Evolutionary conservation across 2,888 invertebrate genomes (phyloP).

Genomic region (Leptinotarsa haldemani): DNA sequence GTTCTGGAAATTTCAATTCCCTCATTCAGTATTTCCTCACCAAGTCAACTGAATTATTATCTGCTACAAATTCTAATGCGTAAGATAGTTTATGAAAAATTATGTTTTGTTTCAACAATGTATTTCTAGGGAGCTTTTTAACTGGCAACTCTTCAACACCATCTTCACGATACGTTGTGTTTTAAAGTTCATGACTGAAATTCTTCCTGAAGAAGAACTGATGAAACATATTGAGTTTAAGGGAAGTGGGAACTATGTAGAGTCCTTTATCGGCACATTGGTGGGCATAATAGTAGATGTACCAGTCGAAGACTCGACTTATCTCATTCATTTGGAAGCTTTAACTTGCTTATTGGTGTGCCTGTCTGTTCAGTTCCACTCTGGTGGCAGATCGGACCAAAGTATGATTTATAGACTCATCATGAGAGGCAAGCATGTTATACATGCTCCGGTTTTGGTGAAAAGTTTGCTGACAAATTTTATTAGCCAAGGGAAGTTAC

Average conservation of each 20-base stretch:
- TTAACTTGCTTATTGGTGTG: conserved; percentile 87
- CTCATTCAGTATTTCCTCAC: conserved; percentile 88
- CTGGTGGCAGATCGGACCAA: conserved; percentile 73
- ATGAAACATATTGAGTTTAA: conserved; percentile 82
- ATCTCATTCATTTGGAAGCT: conserved; percentile 87
- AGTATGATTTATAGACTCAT: conserved; percentile 78
- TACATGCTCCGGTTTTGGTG: conserved; percentile 82
- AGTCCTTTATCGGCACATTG: conserved; percentile 80
- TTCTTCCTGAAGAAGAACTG: conserved; percentile 88
- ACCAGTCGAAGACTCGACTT: conserved; percentile 85
- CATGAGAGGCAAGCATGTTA: conserved; percentile 77
- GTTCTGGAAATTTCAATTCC: conserved; percentile 90
- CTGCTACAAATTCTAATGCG: conserved; percentile 91
- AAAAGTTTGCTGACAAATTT: conserved; percentile 84
- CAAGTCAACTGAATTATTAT: conserved; percentile 84
- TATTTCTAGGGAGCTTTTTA: conserved; percentile 76
- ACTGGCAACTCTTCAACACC: conserved; percentile 96
- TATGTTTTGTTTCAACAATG: conserved; percentile 13
- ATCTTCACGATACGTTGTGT: conserved; percentile 88
- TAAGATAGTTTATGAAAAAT: conserved; percentile 66
- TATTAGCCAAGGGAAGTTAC: conserved; percentile 75
- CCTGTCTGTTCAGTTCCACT: conserved; percentile 88
- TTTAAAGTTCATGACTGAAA: conserved; percentile 90
- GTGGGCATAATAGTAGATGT: conserved; percentile 85
- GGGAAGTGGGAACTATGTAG: conserved; percentile 68